Conservation (phyloP, 2,113 vertebrate genomes). For the Mungos mungo region DNA sequence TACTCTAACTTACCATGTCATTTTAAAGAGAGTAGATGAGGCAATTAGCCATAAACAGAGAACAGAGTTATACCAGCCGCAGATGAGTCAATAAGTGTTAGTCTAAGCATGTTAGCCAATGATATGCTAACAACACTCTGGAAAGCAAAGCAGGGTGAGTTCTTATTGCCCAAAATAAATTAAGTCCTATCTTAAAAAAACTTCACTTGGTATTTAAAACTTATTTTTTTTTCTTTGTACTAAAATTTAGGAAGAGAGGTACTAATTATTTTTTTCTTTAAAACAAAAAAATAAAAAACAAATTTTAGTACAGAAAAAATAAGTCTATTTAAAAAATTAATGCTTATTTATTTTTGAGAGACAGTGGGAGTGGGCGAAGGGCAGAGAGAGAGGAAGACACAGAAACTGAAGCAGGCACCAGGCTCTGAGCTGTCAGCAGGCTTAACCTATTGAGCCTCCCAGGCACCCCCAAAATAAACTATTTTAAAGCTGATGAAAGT, state of each 20-base stretch:
- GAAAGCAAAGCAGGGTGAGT: neutral
- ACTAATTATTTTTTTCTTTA: neutral
- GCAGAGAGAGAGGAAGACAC: too few species aligned
- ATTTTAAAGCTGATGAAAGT: neutral
- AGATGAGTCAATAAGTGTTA: neutral
- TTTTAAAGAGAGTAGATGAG: conserved; percentile 29
- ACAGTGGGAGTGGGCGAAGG: too few species aligned
- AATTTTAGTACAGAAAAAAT: neutral
- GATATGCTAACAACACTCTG: neutral
- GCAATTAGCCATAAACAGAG: conserved; percentile 40
- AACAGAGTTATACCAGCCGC: neutral
- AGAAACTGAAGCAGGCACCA: too few species aligned
- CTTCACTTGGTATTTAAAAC: neutral
- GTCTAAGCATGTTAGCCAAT: neutral
- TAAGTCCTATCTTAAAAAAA: neutral
- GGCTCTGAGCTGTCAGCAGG: too few species aligned
- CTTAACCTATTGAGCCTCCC: too few species aligned
- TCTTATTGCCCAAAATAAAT: neutral
- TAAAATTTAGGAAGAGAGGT: neutral
- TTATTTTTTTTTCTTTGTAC: neutral
- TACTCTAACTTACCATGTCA: neutral
- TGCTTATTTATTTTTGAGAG: too few species aligned
- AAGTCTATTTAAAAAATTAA: neutral
- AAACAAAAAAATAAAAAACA: neutral
- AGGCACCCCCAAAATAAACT: neutral